Base-by-base conservation (phyloP, 2,113 vertebrate species). In the Tragelaphus buxtoni region DNA sequence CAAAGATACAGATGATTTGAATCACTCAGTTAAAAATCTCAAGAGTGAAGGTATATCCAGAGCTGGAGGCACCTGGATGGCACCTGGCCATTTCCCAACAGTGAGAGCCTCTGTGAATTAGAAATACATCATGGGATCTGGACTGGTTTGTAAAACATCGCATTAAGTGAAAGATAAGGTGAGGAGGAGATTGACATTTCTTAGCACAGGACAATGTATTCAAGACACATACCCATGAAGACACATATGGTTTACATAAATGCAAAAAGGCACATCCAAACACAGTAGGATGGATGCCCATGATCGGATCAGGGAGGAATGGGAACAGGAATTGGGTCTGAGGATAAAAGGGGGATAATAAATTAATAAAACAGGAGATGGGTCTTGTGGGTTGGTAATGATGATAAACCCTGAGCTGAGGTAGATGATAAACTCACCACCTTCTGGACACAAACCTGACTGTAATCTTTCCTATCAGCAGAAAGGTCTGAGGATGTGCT, bases 391-490 rank as follows among this genome's bases (percentile, higher is more conserved):
- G 45, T 47, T 85, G 56, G 4, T 28, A 12, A 7, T 51, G 42
- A 4, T 51, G 47, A 39, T 58, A 39, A 45, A 45, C 30, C 86
- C 32, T 72, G 80, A 94, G 53, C 65, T 2, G 56, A 77, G 49
- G 16, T 4, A 20, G 30, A 49, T 42, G 18, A 63, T 42, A 30
- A 77, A 2, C 26, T 74, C 45, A 81, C 20, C 20, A 7, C 28
- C 39, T 95, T 56, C 61, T 0, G 0, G 26, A 49, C 12, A 24
- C 61, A 51, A 10, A 51, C 18, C 2, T 18, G 58, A 94, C 45
- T 39, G 49, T 18, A n/a, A 69, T 83, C 96, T 94, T 49, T 63
- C 65, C 53, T 82, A 49, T 97, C 89, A 95, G 96, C 82, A 94
- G 85, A 88, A 84, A 90, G 32, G 61, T 49, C 42, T 69, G 65